Base-by-base conservation (phyloP, 2,888 invertebrate genomes). In the Lochmaea capreae region DNA sequence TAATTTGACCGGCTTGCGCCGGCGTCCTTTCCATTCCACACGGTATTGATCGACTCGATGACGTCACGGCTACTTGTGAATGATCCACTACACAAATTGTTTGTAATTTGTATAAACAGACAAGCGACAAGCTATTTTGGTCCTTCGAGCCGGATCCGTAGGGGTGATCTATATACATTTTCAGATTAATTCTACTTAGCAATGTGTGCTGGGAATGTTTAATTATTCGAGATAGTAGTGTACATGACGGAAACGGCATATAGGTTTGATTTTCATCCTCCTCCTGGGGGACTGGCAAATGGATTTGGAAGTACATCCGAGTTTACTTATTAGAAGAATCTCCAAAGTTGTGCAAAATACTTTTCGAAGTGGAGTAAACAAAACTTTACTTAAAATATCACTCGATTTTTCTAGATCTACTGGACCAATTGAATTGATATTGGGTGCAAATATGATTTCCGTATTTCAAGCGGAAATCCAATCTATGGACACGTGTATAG, bases 21-120 rank as follows among this genome's bases (percentile, higher is more conserved):
- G n/a, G 75, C 75, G 75, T 46, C 52, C 76, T 80, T 79, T 78
- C 78, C 80, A 82, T 79, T 78, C 79, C 81, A 78, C 77, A 79
- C 77, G 76, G 84, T 85, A 85, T 85, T 85, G 85, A 85, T 85
- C 85, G 79, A 80, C 65, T 76, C 65, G 65, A 77, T 85, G 85
- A 85, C 85, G 85, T 85, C 85, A 85, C 83, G 79, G 79, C 80
- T 81, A 84, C 84, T 85, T 83, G 83, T 85, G 85, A 85, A 85
- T 85, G 85, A 85, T 85, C 85, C 82, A 83, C 83, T 84, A 83
- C 81, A 84, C 84, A 83, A 83, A 84, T 83, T 83, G 82, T 82
- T 81, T 81, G 81, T 83, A 84, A 84, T 84, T 83, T 80, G 79
- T 78, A 80, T 79, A 78, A 80, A 80, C 78, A 80, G 77, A 74